Conservation (phyloP, 2,797 vertebrate genomes). For the Esox lucius region DNA sequence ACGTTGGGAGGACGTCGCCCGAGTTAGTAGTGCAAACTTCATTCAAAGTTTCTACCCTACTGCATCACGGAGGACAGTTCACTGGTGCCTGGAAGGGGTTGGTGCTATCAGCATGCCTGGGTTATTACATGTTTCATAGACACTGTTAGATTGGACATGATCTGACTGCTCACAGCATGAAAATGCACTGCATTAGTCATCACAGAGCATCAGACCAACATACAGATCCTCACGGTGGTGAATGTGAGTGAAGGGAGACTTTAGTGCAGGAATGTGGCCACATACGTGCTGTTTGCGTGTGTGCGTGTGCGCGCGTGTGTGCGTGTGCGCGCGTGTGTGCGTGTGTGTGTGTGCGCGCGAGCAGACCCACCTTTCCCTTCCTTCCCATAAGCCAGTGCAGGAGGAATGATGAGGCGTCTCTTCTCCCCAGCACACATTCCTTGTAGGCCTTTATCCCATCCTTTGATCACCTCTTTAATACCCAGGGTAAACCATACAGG, state of each 20-base stretch:
- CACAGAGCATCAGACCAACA: no score
- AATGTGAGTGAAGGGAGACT: background rate
- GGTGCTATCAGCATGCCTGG: slow-evolving; percentile 11
- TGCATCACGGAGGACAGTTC: background rate
- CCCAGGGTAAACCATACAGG: slow-evolving; percentile 96
- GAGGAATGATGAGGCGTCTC: slow-evolving; percentile 86
- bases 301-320: slow-evolving; percentile 24
- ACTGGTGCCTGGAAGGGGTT: background rate
- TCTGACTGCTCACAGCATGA: no score
- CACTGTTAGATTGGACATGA: no score
- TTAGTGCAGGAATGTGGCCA: background rate
- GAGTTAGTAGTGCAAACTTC: slow-evolving; percentile 38
- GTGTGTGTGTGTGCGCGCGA: slow-evolving; percentile 21
- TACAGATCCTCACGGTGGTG: background rate
- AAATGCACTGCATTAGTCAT: no score
- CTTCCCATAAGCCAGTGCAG: slow-evolving; percentile 91
- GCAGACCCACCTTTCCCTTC: slow-evolving; percentile 89
- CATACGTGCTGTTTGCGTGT: background rate
- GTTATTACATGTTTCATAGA: background rate
- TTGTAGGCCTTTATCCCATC: slow-evolving; percentile 93
- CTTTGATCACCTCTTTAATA: slow-evolving; percentile 88
- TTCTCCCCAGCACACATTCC: slow-evolving; percentile 95
- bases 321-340: background rate
- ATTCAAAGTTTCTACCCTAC: slow-evolving; percentile 48
- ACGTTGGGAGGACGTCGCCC: slow-evolving; percentile 37